Percentiles rank a stretch among this genome's conserved stretches.
These are phyloP conservation scores for Notamacropus eugenii DNA, from an alignment of 2,797 vertebrate genomes.

Conservation along the genomic window DNA sequence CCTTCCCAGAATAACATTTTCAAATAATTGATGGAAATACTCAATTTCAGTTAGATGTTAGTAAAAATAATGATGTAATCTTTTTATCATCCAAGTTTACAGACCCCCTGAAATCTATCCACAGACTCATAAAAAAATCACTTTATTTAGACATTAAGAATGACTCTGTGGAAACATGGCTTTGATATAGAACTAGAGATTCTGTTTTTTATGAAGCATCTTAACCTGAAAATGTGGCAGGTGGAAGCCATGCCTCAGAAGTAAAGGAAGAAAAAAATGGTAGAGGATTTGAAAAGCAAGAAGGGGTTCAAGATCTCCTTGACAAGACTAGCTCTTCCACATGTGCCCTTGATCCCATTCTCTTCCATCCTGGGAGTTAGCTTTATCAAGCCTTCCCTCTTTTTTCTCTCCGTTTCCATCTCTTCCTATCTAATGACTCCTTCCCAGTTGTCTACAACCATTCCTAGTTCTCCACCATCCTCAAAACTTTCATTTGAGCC, in stretches of 20 bases:
- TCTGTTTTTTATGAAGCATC: neutral
- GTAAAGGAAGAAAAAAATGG: neutral
- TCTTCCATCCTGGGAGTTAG: neutral
- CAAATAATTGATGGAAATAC: neutral
- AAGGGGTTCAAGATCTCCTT: neutral
- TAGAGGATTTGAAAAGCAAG: neutral
- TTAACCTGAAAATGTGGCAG: neutral
- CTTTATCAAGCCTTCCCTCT: neutral
- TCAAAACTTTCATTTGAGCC: neutral
- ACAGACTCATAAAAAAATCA: neutral
- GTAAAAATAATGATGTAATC: neutral
- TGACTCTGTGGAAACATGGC: neutral
- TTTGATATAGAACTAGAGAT: neutral
- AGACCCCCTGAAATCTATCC: neutral
- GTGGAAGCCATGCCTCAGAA: neutral
- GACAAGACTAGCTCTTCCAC: neutral
- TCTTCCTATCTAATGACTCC: neutral
- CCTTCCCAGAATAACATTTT: neutral
- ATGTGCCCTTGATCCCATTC: neutral
- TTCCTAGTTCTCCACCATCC: neutral
- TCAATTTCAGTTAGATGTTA: neutral
- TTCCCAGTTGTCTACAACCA: neutral
- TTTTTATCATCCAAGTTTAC: neutral
- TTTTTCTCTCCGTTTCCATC: neutral
- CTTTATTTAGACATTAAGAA: neutral